phyloP scores from a whole-genome alignment of 2,797 vertebrate genomes.

The Crocidura indochinensis region DNA sequence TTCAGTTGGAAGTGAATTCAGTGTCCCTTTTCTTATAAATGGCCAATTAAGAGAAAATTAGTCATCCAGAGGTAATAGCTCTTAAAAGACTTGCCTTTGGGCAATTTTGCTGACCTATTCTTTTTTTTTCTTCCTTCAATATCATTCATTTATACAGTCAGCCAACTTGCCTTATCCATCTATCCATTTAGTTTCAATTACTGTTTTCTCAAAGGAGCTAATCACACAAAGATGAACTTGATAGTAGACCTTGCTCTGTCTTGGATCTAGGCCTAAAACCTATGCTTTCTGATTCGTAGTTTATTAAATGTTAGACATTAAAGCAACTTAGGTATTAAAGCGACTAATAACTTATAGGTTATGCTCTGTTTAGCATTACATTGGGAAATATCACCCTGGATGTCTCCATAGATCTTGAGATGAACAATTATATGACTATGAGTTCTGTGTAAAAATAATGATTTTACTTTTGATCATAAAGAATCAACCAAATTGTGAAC shows the following conservation, averaged over 20 bases:
- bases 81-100: not conserved
- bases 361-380: not conserved
- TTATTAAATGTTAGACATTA: not conserved
- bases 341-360: not conserved
- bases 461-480: not conserved
- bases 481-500: not conserved
- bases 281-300: not conserved
- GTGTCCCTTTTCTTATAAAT: not conserved
- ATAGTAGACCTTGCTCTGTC: not conserved
- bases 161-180: not conserved
- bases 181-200: not conserved
- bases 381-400: not conserved
- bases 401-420: not conserved
- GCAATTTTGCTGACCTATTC: not conserved
- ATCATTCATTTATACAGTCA: not conserved
- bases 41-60: constrained; percentile 36
- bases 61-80: not conserved
- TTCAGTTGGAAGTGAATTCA: constrained; percentile 5
- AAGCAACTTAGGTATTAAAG: not conserved
- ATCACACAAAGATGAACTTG: constrained; percentile 13
- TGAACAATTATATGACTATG: not conserved
- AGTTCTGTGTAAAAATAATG: not conserved
- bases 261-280: not conserved
- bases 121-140: not conserved
- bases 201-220: not conserved